These are phyloP conservation scores for Balaenoptera acutorostrata DNA, from an alignment of 2,113 vertebrate species.

Conservation along the genomic window DNA sequence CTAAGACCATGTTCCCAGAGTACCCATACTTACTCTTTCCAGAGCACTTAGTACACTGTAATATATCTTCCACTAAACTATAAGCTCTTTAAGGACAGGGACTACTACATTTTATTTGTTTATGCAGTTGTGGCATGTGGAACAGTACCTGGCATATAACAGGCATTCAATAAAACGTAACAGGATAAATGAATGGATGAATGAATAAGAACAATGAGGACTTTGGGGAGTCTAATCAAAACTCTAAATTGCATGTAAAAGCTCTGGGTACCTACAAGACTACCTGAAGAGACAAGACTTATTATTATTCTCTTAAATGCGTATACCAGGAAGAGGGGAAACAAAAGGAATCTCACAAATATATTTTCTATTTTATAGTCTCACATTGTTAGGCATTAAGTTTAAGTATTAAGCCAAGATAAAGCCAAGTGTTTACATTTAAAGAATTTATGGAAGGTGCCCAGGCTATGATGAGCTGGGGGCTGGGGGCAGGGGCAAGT, in stretches of 20 bases:
- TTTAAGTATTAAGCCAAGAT: background rate
- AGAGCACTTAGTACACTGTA: background rate
- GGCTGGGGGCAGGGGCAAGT: background rate
- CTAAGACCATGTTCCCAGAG: background rate
- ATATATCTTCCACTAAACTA: background rate
- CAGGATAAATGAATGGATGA: background rate
- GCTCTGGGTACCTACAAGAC: background rate
- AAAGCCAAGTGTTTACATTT: background rate
- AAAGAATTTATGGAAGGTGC: background rate
- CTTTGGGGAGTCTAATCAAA: background rate
- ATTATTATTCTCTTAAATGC: background rate
- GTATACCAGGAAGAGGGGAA: background rate
- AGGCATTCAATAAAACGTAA: slow-evolving; percentile 26
- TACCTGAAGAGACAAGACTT: background rate
- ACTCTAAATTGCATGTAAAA: background rate
- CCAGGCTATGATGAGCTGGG: background rate
- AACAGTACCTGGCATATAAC: background rate
- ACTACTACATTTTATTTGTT: background rate
- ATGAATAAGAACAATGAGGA: background rate
- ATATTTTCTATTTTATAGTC: background rate
- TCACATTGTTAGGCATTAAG: background rate
- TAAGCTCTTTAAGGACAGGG: background rate
- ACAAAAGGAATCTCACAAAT: background rate
- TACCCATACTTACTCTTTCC: background rate
- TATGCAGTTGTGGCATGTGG: background rate